These are phyloP conservation scores for Dicentrarchus labrax DNA, from an alignment of 2,113 vertebrate genomes.

Conservation along the genomic window DNA sequence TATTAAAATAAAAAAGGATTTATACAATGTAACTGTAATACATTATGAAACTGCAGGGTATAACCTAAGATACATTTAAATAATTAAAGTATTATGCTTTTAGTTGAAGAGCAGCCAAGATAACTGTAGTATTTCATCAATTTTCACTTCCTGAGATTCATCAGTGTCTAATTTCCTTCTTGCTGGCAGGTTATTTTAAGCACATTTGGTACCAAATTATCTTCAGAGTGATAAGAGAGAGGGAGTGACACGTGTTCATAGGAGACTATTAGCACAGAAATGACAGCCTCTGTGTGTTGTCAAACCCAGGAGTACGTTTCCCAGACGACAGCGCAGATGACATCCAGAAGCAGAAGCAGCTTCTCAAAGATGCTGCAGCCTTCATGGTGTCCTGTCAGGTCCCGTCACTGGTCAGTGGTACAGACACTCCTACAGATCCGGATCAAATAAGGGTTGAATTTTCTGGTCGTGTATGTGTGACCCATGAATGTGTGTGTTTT, in stretches of 20 bases:
- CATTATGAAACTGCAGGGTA: not conserved
- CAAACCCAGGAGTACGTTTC: slow-evolving; percentile 91
- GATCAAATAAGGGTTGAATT: not conserved
- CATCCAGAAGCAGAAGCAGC: slow-evolving; percentile 95
- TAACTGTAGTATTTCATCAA: not conserved
- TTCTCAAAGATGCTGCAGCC: slow-evolving; percentile 94
- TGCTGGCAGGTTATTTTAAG: not conserved
- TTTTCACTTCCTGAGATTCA: not conserved
- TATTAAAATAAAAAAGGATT: not conserved
- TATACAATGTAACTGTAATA: no score
- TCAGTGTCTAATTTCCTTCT: not conserved
- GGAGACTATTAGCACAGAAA: not conserved
- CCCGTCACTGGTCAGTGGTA: slow-evolving; percentile 92
- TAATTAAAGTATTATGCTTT: not conserved
- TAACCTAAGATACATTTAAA: not conserved
- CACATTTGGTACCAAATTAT: not conserved
- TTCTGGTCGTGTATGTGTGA: not conserved
- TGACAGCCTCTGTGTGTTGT: slow-evolving; percentile 11
- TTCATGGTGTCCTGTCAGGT: slow-evolving; percentile 97
- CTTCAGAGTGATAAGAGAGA: not conserved
- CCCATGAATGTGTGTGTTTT: not conserved
- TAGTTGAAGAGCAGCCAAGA: not conserved
- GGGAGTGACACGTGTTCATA: not conserved
- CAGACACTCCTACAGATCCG: not conserved
- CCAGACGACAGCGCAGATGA: slow-evolving; percentile 91